phyloP scores from a whole-genome alignment of 1,140 invertebrate genomes.

The Calliphora vicina region DNA sequence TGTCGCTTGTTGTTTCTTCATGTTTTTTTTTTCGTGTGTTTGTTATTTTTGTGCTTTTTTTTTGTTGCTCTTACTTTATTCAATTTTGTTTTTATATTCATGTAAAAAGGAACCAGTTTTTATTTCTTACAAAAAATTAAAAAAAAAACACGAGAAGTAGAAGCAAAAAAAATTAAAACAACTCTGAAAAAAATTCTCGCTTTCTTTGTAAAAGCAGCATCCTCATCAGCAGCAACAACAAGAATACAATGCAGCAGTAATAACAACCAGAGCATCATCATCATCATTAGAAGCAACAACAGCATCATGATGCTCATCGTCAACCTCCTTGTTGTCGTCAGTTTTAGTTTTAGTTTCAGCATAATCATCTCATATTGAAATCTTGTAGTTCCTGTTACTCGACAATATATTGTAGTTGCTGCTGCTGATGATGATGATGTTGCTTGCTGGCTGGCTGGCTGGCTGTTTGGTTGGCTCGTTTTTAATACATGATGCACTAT shows the following conservation, averaged over 20 bases:
- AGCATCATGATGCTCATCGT: not conserved
- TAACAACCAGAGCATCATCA: slow-evolving; percentile 40
- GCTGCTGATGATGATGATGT: not conserved
- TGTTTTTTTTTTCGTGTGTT: slow-evolving; percentile 13
- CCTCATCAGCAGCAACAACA: slow-evolving; percentile 38
- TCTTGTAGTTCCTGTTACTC: slow-evolving; percentile 25
- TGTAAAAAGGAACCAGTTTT: slow-evolving; percentile 30
- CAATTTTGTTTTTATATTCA: not conserved
- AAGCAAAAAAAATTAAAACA: no score
- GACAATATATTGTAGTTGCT: not conserved
- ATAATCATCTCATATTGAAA: not conserved
- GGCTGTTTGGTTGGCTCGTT: not conserved
- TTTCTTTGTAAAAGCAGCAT: slow-evolving; percentile 32
- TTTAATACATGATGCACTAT: not conserved
- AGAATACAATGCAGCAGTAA: slow-evolving; percentile 37
- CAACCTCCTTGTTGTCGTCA: not conserved
- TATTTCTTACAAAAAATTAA: not conserved
- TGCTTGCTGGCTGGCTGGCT: not conserved
- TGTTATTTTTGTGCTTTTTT: no score
- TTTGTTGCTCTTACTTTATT: not conserved
- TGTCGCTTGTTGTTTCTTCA: slow-evolving; percentile 6
- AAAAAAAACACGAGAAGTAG: not conserved
- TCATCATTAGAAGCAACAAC: not conserved
- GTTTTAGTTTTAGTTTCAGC: not conserved
- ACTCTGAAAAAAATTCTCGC: not conserved